A percentile compares a stretch with the other conserved stretches of the same genome.
Conservation (phyloP, 2,888 invertebrate genomes). For the Meiosimyza decipiens region DNA sequence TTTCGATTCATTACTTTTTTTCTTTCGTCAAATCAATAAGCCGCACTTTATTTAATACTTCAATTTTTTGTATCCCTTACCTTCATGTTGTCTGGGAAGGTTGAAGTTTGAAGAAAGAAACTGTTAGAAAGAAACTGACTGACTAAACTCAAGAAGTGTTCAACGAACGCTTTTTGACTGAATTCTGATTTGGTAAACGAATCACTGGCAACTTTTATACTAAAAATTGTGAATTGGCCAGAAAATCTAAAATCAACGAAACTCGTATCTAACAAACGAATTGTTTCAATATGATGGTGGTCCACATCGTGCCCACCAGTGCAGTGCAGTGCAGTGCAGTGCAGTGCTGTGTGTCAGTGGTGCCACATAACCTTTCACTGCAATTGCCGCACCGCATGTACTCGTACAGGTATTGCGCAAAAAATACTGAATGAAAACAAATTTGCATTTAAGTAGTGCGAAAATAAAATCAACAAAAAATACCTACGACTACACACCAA, state of each 20-base stretch:
- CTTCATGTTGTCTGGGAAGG: conserved; percentile 61
- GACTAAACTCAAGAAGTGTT: conserved; percentile 52
- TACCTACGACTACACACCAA: conserved; percentile 24
- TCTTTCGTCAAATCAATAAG: no score
- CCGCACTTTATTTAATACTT: background rate
- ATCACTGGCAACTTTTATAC: conserved; percentile 65
- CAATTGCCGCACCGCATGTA: background rate
- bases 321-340: background rate
- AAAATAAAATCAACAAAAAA: conserved; percentile 38
- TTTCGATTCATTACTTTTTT: no score
- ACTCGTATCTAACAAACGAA: background rate
- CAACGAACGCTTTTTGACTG: conserved; percentile 59
- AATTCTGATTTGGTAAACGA: conserved; percentile 64
- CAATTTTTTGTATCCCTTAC: conserved; percentile 47
- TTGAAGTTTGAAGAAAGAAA: conserved; percentile 14
- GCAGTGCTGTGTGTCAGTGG: conserved; percentile 12
- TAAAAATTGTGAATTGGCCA: conserved; percentile 45
- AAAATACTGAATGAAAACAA: conserved; percentile 12
- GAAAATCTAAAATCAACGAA: conserved; percentile 9
- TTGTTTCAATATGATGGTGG: conserved; percentile 2
- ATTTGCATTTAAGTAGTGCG: conserved; percentile 30
- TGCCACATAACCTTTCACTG: conserved; percentile 29
- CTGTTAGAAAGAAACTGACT: conserved; percentile 17
- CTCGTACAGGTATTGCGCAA: conserved; percentile 9
- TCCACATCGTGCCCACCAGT: conserved; percentile 5